Conservation (phyloP, 2,113 vertebrate species). For the Coryphaenoides rupestris region DNA sequence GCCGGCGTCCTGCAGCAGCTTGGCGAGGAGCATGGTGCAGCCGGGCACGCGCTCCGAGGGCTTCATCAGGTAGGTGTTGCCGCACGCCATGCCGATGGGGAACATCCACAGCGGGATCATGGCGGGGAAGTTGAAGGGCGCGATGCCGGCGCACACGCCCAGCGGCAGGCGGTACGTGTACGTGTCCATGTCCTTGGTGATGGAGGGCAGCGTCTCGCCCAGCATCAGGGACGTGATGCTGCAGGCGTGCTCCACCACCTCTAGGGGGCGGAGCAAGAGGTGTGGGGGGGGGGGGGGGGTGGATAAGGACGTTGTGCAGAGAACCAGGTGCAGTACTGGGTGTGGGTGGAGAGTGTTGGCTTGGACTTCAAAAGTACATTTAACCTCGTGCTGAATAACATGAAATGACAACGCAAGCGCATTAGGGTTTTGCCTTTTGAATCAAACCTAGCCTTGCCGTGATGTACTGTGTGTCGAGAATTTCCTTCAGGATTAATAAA, state of each 20-base stretch:
- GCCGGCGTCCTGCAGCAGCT: slow-evolving; percentile 89
- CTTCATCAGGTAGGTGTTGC: slow-evolving; percentile 97
- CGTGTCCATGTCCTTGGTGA: slow-evolving; percentile 98
- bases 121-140: slow-evolving; percentile 96
- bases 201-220: slow-evolving; percentile 93
- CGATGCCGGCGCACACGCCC: slow-evolving; percentile 92
- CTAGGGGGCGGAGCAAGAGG: slow-evolving; percentile 62
- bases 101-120: slow-evolving; percentile 99
- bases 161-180: slow-evolving; percentile 89
- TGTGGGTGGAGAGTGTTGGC: no score
- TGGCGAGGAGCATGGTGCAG: slow-evolving; percentile 91
- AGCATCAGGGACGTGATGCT: slow-evolving; percentile 95
- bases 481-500: no score
- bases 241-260: slow-evolving; percentile 96
- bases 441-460: no score
- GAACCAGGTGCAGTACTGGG: no score
- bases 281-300: slow-evolving; percentile 22
- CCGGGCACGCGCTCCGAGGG: slow-evolving; percentile 95
- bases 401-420: no score
- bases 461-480: no score
- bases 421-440: no score
- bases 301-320: no score
- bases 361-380: no score
- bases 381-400: no score
- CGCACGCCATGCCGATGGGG: slow-evolving; percentile 94